Evolutionary conservation across 2,888 invertebrate species (phyloP), one percentile per base, ranked within the genome.

Genomic region (Temnothorax unifasciatus): DNA sequence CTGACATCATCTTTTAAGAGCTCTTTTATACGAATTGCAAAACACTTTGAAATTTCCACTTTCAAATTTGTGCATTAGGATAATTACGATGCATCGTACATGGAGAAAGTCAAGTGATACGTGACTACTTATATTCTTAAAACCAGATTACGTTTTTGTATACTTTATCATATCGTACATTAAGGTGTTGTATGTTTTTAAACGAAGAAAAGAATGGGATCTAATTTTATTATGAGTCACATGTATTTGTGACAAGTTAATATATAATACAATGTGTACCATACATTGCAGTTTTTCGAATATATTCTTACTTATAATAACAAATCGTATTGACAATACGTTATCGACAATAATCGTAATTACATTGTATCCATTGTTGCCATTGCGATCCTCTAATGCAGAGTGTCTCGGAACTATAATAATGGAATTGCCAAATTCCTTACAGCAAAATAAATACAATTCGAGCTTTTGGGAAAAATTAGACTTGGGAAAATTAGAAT

Each of bases 321-420:
- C 21, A 84, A 89, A 77, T 83, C 25, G 57, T 41, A 79, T 75
- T 79, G 68, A 86, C 66, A 69, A 84, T 61, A 52, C 8, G 38
- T 61, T 21, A 57, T 69, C 21, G 47, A 63, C n/a, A 57, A 59
- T n/a, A 66, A 63, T 63, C 11, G 1, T 81, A 81, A 63, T 63
- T 82, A 82, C 63, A 82, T 5, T 63, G 41, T 61, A 59, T 79
- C 59, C 34, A 57, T 79, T 79, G 54, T 79, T 79, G 54, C 69
- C 29, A 47, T 69, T 47, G 21, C 8, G 18, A 69, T 25, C 13
- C 21, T 59, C 21, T 34, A 61, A 63, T 63, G 9, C 41, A 44
- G 21, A 63, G 3, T 25, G 25, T 44, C 15, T 66, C 44, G 6
- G 21, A 44, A 44, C 44, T 44, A 66, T 44, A 66, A 64, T 64